phyloP scores from a whole-genome alignment of 2,113 vertebrate genomes.

The Pogona vitticeps region DNA sequence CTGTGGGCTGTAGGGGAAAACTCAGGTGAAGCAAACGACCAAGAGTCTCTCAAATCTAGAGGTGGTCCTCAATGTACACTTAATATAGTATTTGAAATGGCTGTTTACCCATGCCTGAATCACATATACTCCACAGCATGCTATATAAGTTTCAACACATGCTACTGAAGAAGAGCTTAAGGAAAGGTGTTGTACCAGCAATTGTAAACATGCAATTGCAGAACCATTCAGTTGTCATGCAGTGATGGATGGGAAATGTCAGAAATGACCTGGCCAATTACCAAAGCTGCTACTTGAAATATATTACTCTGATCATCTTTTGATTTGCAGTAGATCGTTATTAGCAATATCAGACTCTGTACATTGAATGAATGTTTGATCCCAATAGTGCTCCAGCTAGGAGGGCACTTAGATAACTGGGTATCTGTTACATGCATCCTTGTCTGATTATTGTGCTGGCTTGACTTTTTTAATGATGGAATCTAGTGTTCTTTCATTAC shows the following conservation, averaged over 20 bases:
- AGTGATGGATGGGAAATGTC: too few species aligned
- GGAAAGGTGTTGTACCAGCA: neutral
- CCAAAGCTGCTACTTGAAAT: neutral
- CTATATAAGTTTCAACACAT: neutral
- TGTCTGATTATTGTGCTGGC: neutral
- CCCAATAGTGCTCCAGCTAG: neutral
- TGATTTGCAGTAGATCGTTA: neutral
- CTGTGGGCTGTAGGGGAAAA: too few species aligned
- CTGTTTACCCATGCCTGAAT: neutral
- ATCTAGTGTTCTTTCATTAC: neutral
- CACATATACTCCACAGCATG: too few species aligned
- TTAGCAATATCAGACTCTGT: neutral
- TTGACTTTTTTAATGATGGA: slow-evolving; percentile 40
- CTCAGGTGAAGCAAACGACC: too few species aligned
- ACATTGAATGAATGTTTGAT: neutral
- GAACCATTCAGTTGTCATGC: neutral
- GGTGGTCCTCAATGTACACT: too few species aligned
- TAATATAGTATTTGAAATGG: too few species aligned
- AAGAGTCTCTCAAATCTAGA: too few species aligned
- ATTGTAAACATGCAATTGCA: neutral
- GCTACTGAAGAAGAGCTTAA: too few species aligned
- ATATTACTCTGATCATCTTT: neutral
- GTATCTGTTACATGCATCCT: neutral
- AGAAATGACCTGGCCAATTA: neutral
- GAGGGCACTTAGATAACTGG: neutral